phyloP scores from a whole-genome alignment of 2,113 vertebrate genomes.

The Manacus vitellinus region DNA sequence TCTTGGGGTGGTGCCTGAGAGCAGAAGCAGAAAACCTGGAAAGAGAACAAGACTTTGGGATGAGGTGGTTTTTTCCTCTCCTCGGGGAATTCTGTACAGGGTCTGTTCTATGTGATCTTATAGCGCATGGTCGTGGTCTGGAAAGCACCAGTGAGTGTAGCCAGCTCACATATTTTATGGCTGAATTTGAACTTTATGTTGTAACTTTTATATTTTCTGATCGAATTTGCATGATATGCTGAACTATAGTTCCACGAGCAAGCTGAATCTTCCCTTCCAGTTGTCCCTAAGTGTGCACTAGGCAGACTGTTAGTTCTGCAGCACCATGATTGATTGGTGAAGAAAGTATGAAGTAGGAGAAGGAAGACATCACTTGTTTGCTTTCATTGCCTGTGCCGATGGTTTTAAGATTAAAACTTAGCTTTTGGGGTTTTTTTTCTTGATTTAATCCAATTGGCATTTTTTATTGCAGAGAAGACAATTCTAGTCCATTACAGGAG shows the following conservation, averaged over 20 bases:
- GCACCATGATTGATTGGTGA: neutral
- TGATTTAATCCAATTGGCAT: neutral
- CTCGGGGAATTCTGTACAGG: neutral
- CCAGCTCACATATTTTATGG: neutral
- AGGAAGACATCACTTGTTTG: neutral
- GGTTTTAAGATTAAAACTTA: neutral
- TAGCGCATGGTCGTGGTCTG: neutral
- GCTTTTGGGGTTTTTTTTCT: neutral
- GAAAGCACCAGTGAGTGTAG: neutral
- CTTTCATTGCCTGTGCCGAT: neutral
- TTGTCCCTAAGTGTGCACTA: neutral
- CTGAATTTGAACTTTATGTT: neutral
- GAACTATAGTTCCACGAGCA: neutral
- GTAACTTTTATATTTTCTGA: neutral
- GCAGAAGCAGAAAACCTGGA: neutral
- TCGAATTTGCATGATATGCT: neutral
- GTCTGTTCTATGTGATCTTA: neutral
- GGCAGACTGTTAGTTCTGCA: neutral
- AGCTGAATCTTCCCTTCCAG: neutral
- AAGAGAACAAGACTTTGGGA: neutral
- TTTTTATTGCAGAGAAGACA: neutral
- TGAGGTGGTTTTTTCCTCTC: neutral
- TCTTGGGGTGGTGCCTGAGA: neutral
- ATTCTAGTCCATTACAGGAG: neutral
- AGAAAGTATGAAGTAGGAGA: neutral